Conservation (phyloP, 2,888 invertebrate genomes). For the Bembecia ichneumoniformis region DNA sequence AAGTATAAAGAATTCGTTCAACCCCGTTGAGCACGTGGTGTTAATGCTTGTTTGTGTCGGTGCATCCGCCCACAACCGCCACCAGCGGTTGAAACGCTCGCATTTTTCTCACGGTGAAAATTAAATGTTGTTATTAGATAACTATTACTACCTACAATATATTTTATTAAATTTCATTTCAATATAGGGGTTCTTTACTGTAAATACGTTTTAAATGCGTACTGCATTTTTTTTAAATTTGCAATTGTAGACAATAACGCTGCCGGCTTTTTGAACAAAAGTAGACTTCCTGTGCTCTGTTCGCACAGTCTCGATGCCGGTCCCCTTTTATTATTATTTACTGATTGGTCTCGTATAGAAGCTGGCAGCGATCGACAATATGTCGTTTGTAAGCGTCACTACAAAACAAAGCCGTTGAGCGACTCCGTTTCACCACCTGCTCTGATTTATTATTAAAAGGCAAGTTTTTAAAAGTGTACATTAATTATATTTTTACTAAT, state of each 20-base stretch:
- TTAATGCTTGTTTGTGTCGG: slow-evolving; percentile 37
- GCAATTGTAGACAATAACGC: slow-evolving; percentile 17
- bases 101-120: slow-evolving; percentile 51
- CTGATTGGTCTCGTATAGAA: slow-evolving; percentile 64
- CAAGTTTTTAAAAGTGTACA: slow-evolving; percentile 4
- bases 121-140: too few relatives aligned
- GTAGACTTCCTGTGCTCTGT: slow-evolving; percentile 59
- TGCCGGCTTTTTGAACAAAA: slow-evolving; percentile 36
- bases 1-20: slow-evolving; percentile 15
- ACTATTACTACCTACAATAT: slow-evolving; percentile 11
- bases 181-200: not conserved
- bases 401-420: slow-evolving; percentile 65
- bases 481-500: not conserved
- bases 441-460: slow-evolving; percentile 24
- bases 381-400: slow-evolving; percentile 66
- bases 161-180: slow-evolving; percentile 9
- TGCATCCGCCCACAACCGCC: slow-evolving; percentile 49
- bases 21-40: slow-evolving; percentile 46
- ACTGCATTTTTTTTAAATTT: slow-evolving; percentile 1
- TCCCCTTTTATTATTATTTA: slow-evolving; percentile 64
- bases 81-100: slow-evolving; percentile 44
- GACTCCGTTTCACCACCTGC: slow-evolving; percentile 58
- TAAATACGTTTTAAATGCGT: not conserved
- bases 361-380: slow-evolving; percentile 63
- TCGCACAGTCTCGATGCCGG: slow-evolving; percentile 55